Conservation (phyloP, 2,888 invertebrate genomes). For the Ceramica pisi region DNA sequence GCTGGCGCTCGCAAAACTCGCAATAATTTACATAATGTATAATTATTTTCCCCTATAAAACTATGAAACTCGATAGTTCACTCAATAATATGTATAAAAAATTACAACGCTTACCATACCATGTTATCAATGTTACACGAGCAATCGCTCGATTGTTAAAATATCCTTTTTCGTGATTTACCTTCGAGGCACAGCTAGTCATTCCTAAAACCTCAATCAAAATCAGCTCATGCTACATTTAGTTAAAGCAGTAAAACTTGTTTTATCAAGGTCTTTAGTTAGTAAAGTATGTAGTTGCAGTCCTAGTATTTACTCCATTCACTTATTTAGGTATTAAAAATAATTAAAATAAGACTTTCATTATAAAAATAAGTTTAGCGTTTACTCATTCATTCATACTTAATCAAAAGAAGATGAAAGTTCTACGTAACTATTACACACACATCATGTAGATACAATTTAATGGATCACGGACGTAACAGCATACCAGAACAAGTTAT, state of each 20-base stretch:
- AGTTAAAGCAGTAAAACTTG: constrained; percentile 54
- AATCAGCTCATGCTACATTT: constrained; percentile 40
- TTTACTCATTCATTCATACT: constrained; percentile 35
- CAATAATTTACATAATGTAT: no score
- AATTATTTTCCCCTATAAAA: background rate
- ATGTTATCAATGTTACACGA: no score
- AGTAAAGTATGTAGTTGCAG: constrained; percentile 42
- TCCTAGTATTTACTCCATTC: constrained; percentile 47
- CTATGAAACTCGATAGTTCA: background rate
- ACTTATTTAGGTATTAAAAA: constrained; percentile 24
- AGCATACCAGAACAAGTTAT: constrained; percentile 81
- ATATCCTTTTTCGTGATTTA: background rate
- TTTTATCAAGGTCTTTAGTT: constrained; percentile 55
- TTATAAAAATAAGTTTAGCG: background rate
- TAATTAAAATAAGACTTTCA: background rate
- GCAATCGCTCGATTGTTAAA: no score
- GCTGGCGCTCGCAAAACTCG: constrained; percentile 6
- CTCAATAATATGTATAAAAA: no score
- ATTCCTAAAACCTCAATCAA: constrained; percentile 40
- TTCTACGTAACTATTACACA: constrained; percentile 50
- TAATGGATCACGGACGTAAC: constrained; percentile 71
- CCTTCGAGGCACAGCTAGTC: constrained; percentile 1
- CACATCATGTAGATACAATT: constrained; percentile 60
- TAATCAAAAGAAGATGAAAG: constrained; percentile 72
- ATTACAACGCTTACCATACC: no score